These are phyloP conservation scores for Carassius carassius DNA, from an alignment of 2,113 vertebrate genomes.

Conservation along the genomic window DNA sequence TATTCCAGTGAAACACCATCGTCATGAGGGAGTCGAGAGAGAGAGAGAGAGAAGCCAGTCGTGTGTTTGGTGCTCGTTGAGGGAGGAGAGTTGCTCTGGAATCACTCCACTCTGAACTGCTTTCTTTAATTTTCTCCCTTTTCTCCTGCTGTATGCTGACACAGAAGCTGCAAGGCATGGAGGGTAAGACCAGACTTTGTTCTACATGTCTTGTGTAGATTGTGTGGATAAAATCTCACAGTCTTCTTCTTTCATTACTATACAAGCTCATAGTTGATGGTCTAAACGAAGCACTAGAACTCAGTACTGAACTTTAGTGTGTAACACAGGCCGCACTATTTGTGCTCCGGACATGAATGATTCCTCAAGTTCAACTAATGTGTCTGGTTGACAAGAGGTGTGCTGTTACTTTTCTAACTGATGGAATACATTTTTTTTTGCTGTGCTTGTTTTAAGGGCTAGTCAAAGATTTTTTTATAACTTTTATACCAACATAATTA, in stretches of 20 bases:
- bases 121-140: conserved; percentile 35
- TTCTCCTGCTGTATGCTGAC: not conserved
- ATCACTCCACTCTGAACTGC: not conserved
- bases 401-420: not conserved
- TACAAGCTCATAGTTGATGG: not conserved
- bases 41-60: not conserved
- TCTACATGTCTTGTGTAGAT: not conserved
- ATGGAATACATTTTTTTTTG: not conserved
- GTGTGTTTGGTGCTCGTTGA: not conserved
- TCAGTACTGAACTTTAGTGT: not conserved
- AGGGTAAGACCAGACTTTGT: conserved; percentile 3
- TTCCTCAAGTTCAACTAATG: not conserved
- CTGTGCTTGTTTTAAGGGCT: not conserved
- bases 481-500: not conserved
- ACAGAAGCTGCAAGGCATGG: not conserved
- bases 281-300: not conserved
- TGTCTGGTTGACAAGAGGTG: not conserved
- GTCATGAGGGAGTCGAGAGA: not conserved
- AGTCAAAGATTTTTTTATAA: not conserved
- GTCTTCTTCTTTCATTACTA: not conserved
- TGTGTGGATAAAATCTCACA: not conserved
- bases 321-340: not conserved
- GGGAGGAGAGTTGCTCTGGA: not conserved
- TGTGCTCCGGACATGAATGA: not conserved
- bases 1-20: not conserved